Percentiles rank a stretch among this genome's conserved stretches.
These are phyloP conservation scores for Allophyes oxyacanthae DNA, from an alignment of 2,888 invertebrate genomes.

Conservation along the genomic window DNA sequence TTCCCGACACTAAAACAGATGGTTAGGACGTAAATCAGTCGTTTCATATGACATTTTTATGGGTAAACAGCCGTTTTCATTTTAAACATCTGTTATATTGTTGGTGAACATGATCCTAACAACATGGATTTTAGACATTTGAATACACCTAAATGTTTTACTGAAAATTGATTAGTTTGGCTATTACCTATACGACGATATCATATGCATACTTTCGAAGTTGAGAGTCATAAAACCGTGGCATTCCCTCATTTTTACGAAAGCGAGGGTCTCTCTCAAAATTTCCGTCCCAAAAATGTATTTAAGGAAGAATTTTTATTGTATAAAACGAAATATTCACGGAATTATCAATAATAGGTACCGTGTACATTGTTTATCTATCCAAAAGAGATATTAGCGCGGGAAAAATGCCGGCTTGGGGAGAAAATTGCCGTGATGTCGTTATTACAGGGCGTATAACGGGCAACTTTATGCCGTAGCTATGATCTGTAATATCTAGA, in stretches of 20 bases:
- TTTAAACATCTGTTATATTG: too few relatives aligned
- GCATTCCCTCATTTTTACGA: slow-evolving; percentile 26
- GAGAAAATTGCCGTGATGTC: slow-evolving; percentile 26
- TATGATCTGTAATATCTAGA: neutral
- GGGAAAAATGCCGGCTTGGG: slow-evolving; percentile 26
- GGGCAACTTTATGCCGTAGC: slow-evolving; percentile 1
- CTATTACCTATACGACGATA: too few relatives aligned
- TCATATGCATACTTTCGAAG: slow-evolving; percentile 3
- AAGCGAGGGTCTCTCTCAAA: slow-evolving; percentile 19
- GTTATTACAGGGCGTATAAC: slow-evolving; percentile 16
- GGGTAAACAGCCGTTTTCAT: too few relatives aligned
- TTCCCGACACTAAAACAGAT: too few relatives aligned
- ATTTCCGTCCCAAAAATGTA: slow-evolving; percentile 40
- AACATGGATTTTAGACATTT: neutral
- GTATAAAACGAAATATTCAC: slow-evolving; percentile 35
- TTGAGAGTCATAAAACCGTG: slow-evolving; percentile 10
- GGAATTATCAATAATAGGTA: slow-evolving; percentile 40
- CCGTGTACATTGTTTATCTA: slow-evolving; percentile 41
- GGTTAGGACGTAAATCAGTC: too few relatives aligned
- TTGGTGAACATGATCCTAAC: too few relatives aligned
- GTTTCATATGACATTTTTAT: too few relatives aligned
- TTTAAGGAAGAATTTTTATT: slow-evolving; percentile 38
- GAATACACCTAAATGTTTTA: neutral
- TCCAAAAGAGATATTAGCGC: slow-evolving; percentile 35
- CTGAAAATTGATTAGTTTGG: too few relatives aligned